These are phyloP conservation scores for Chromobotia macracanthus DNA, from an alignment of 2,797 vertebrate species.

Conservation along the genomic window DNA sequence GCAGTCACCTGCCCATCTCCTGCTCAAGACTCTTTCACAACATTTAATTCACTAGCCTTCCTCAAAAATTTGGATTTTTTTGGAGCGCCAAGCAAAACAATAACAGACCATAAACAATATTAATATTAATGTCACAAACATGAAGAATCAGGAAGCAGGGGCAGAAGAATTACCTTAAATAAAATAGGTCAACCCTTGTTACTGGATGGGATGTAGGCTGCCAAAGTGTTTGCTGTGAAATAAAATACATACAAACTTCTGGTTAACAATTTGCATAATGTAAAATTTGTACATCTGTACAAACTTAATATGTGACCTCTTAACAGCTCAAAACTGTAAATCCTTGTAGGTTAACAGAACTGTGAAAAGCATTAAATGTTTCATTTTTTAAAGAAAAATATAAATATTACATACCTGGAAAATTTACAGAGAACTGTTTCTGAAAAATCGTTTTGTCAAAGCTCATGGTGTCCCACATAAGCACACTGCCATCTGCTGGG, in stretches of 20 bases:
- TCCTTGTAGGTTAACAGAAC: no score
- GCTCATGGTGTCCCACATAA: not conserved
- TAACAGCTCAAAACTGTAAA: not conserved
- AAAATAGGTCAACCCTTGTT: not conserved
- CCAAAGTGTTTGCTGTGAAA: not conserved
- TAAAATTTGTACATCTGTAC: not conserved
- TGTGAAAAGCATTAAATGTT: no score
- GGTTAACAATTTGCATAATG: not conserved
- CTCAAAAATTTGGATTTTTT: not conserved
- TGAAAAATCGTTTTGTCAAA: no score
- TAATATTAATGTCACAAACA: no score
- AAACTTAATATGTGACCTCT: not conserved
- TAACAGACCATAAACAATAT: no score
- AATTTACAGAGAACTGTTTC: not conserved
- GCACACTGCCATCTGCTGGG: constrained; percentile 34
- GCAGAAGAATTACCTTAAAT: not conserved
- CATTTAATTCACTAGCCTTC: not conserved
- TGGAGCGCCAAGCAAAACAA: no score
- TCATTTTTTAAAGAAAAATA: no score
- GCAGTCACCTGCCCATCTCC: not conserved
- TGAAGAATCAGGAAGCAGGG: no score
- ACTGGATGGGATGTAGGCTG: no score
- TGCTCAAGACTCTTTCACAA: not conserved
- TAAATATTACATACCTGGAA: not conserved
- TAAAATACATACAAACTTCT: not conserved